phyloP scores from a whole-genome alignment of 2,888 invertebrate genomes.

The Panzeria rudis region DNA sequence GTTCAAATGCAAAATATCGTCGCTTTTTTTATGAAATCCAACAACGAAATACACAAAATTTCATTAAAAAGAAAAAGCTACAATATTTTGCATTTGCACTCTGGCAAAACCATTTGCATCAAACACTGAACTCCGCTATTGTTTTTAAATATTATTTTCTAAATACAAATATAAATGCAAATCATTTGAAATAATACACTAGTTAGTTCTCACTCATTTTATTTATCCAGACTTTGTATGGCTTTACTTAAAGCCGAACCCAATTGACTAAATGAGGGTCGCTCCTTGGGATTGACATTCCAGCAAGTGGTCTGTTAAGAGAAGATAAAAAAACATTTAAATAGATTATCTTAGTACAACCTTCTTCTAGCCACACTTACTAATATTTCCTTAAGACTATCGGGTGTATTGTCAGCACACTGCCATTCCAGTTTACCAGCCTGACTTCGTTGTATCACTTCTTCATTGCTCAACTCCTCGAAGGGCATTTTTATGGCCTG shows the following conservation, averaged over 20 bases:
- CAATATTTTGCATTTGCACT: too few species aligned
- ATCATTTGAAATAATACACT: constrained; percentile 17
- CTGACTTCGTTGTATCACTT: constrained; percentile 80
- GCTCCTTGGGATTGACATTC: constrained; percentile 82
- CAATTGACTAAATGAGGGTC: constrained; percentile 83
- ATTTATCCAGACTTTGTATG: constrained; percentile 78
- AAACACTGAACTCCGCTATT: too few species aligned
- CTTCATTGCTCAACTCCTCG: constrained; percentile 82
- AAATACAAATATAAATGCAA: constrained; percentile 54
- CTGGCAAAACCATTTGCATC: too few species aligned
- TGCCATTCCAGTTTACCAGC: constrained; percentile 88
- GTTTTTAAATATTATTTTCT: constrained; percentile 1
- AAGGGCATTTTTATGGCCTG: constrained; percentile 91
- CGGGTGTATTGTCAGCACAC: constrained; percentile 87
- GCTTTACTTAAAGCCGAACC: constrained; percentile 83
- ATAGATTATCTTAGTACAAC: background rate
- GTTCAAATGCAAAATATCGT: too few species aligned
- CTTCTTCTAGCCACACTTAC: constrained; percentile 78
- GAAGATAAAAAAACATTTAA: background rate
- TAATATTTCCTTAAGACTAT: constrained; percentile 86
- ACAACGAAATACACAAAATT: too few species aligned
- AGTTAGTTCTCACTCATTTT: constrained; percentile 42
- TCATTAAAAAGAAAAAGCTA: too few species aligned
- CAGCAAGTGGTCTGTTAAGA: constrained; percentile 80
- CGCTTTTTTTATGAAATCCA: too few species aligned